Conservation (phyloP, 2,797 vertebrate genomes). For the Streptopelia turtur region DNA sequence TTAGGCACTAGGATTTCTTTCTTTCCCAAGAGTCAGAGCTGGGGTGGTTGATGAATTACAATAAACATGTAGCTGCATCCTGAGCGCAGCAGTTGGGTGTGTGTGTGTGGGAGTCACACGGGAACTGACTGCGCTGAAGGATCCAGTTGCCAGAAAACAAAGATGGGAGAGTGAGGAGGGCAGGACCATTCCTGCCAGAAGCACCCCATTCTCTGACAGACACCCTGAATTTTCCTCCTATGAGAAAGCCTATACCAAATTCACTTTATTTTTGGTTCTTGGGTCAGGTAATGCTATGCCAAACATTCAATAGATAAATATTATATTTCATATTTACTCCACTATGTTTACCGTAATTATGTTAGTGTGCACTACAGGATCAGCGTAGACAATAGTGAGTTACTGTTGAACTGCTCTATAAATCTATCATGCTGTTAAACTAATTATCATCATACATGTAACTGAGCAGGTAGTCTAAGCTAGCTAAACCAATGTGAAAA, state of each 20-base stretch:
- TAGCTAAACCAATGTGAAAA: background rate
- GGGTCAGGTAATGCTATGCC: background rate
- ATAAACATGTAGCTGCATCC: no score
- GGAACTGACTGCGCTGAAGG: background rate
- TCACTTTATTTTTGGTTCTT: background rate
- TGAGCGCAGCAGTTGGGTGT: no score
- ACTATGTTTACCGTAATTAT: background rate
- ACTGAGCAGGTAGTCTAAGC: background rate
- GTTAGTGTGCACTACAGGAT: background rate
- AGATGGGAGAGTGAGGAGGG: background rate
- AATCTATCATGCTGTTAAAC: background rate
- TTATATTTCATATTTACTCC: background rate
- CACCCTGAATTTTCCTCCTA: background rate
- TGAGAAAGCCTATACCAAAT: background rate
- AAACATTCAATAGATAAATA: background rate
- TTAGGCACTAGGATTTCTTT: background rate
- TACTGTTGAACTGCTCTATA: slow-evolving; percentile 7
- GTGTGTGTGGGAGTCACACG: no score
- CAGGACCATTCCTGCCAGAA: background rate
- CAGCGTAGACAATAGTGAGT: background rate
- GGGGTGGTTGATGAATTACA: no score
- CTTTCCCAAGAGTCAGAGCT: background rate
- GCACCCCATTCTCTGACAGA: background rate
- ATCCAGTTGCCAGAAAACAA: background rate
- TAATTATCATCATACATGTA: background rate